phyloP scores from a whole-genome alignment of 2,797 vertebrate genomes.

The Diplodus sargus region DNA sequence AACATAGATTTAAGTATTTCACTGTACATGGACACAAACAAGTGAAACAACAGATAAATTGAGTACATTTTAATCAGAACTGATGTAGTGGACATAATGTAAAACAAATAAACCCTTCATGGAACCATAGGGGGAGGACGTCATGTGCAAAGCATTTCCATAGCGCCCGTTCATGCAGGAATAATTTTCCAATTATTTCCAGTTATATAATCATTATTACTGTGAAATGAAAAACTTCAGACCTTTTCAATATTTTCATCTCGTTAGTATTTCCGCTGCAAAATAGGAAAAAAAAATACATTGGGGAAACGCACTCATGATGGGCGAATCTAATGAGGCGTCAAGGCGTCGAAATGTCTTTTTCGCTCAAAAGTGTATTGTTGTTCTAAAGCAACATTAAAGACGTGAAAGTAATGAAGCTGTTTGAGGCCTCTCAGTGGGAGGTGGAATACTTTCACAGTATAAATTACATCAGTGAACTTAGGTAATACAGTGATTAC shows the following conservation, averaged over 20 bases:
- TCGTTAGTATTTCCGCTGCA: constrained; percentile 40
- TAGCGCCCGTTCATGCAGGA: constrained; percentile 20
- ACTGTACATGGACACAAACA: constrained; percentile 1
- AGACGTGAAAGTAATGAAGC: constrained; percentile 43
- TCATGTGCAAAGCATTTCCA: constrained; percentile 28
- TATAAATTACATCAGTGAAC: constrained; percentile 45
- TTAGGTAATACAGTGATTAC: constrained; percentile 30
- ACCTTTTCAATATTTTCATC: constrained; percentile 46
- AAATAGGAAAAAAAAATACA: constrained; percentile 31
- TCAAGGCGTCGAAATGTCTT: constrained; percentile 45
- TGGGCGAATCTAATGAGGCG: constrained; percentile 51
- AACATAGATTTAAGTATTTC: constrained; percentile 23
- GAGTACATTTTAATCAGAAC: constrained; percentile 9
- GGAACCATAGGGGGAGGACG: constrained; percentile 28
- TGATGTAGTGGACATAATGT: constrained; percentile 40
- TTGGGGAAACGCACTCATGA: constrained; percentile 39
- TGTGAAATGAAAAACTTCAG: constrained; percentile 43
- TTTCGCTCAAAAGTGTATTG: constrained; percentile 27
- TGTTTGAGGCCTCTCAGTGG: constrained; percentile 33
- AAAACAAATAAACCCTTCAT: constrained; percentile 22
- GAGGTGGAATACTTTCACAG: constrained; percentile 18
- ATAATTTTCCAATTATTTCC: constrained; percentile 58
- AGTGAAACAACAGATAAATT: constrained; percentile 23
- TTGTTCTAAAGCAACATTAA: constrained; percentile 53
- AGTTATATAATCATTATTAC: constrained; percentile 50